A percentile compares a stretch with the other conserved stretches of the same genome.
phyloP scores from a whole-genome alignment of 1,140 invertebrate genomes.

The Gryllus bimaculatus region DNA sequence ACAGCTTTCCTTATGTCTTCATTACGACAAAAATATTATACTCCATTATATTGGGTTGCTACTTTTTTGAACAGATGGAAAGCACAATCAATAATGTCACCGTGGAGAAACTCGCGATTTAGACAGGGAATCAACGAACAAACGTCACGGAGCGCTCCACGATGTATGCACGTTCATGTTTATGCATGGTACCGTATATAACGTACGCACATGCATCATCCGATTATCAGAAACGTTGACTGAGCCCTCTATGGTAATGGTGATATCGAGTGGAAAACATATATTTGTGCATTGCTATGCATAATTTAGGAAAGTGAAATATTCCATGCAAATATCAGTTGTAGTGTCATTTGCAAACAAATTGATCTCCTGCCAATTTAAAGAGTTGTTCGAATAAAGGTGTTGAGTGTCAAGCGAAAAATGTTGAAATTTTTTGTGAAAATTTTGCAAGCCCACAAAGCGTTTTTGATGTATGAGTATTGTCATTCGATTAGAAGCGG shows the following conservation, averaged over 20 bases:
- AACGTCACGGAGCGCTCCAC: background rate
- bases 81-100: too few relatives aligned
- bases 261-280: slow-evolving; percentile 4
- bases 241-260: background rate
- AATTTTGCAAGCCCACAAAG: too few relatives aligned
- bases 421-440: too few relatives aligned
- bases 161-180: background rate
- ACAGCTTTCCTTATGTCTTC: too few relatives aligned
- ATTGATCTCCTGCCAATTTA: background rate
- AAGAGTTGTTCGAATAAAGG: background rate
- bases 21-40: too few relatives aligned
- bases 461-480: too few relatives aligned
- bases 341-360: background rate
- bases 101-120: too few relatives aligned
- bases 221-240: background rate
- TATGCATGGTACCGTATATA: background rate
- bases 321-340: background rate
- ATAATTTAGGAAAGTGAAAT: background rate
- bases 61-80: too few relatives aligned
- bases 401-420: background rate
- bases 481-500: too few relatives aligned
- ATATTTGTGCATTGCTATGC: background rate
- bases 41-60: too few relatives aligned
- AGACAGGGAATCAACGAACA: too few relatives aligned
- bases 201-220: background rate